Percentiles rank a stretch among this genome's conserved stretches.
phyloP scores from a whole-genome alignment of 2,888 invertebrate species.

The Yponomeuta plumbellus region DNA sequence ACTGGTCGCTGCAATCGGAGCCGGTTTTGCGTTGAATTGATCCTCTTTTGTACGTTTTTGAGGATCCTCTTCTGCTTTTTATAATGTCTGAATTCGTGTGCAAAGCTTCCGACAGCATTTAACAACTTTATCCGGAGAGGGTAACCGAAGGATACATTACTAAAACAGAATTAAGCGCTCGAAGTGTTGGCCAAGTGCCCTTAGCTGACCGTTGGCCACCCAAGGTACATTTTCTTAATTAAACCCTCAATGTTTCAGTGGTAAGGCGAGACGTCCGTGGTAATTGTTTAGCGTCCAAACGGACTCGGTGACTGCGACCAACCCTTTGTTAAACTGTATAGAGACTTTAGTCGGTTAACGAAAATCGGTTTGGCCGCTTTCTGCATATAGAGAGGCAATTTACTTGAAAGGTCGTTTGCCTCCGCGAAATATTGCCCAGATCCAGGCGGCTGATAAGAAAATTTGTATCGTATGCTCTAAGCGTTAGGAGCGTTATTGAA shows the following conservation, averaged over 20 bases:
- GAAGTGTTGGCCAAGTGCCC: conserved; percentile 50
- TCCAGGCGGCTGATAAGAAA: conserved; percentile 30
- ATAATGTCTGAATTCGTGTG: conserved; percentile 20
- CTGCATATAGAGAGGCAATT: conserved; percentile 69
- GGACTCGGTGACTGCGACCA: conserved; percentile 28
- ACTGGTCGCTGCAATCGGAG: conserved; percentile 36
- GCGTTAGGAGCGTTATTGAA: conserved; percentile 6
- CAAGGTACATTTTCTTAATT: conserved; percentile 53
- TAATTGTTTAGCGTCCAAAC: conserved; percentile 18
- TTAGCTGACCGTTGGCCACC: conserved; percentile 35
- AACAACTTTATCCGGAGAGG: conserved; percentile 26
- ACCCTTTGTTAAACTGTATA: conserved; percentile 39
- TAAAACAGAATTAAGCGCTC: conserved; percentile 55
- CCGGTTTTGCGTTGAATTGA: conserved; percentile 54
- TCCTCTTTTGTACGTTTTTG: conserved; percentile 23
- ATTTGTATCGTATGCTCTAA: conserved; percentile 25
- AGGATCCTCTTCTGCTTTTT: conserved; percentile 30
- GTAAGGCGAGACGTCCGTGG: conserved; percentile 17
- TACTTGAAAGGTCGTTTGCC: conserved; percentile 53
- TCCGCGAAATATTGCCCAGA: conserved; percentile 45
- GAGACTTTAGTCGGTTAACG: conserved; percentile 54
- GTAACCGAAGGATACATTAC: conserved; percentile 59
- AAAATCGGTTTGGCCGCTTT: conserved; percentile 61
- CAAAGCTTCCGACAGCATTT: background rate
- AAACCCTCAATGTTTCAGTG: conserved; percentile 48